phyloP scores from a whole-genome alignment of 2,113 vertebrate species.

The Agapornis roseicollis region DNA sequence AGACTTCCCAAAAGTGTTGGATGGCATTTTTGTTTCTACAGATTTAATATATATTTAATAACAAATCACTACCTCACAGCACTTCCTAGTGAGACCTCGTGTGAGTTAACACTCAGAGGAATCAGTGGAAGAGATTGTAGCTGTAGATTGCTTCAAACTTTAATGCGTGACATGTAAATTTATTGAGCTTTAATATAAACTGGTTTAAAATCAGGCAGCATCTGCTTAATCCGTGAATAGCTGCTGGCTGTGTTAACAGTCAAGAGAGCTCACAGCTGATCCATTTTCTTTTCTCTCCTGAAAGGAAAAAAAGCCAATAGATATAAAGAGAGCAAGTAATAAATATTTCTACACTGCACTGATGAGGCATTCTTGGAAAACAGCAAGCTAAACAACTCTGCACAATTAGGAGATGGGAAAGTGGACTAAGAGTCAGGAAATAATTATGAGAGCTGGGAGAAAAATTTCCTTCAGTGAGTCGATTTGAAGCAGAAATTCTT shows the following conservation, averaged over 20 bases:
- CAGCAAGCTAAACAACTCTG: slow-evolving; percentile 60
- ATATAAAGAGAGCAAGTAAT: slow-evolving; percentile 50
- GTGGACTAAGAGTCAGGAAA: slow-evolving; percentile 51
- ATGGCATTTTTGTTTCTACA: not conserved
- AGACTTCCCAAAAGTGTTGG: not conserved
- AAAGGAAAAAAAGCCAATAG: slow-evolving; percentile 45
- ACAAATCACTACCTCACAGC: not conserved
- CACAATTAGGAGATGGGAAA: slow-evolving; percentile 49
- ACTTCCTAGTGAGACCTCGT: not conserved
- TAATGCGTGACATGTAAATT: not conserved
- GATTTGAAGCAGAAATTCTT: not conserved
- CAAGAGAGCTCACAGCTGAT: slow-evolving; percentile 47
- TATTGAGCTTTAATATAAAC: slow-evolving; percentile 45
- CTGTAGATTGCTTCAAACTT: not conserved
- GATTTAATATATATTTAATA: not conserved
- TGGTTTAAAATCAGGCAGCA: slow-evolving; percentile 51
- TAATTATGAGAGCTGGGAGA: slow-evolving; percentile 24
- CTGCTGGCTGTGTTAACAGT: slow-evolving; percentile 42
- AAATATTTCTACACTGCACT: slow-evolving; percentile 58
- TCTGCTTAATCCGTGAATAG: slow-evolving; percentile 45
- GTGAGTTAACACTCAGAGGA: not conserved
- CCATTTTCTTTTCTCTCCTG: slow-evolving; percentile 31
- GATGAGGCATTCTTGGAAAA: slow-evolving; percentile 68
- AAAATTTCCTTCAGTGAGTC: not conserved
- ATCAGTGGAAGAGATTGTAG: not conserved